Percentiles rank a stretch among this genome's conserved stretches.
Conservation (phyloP, 2,797 vertebrate species). For the Threskiornis aethiopicus region DNA sequence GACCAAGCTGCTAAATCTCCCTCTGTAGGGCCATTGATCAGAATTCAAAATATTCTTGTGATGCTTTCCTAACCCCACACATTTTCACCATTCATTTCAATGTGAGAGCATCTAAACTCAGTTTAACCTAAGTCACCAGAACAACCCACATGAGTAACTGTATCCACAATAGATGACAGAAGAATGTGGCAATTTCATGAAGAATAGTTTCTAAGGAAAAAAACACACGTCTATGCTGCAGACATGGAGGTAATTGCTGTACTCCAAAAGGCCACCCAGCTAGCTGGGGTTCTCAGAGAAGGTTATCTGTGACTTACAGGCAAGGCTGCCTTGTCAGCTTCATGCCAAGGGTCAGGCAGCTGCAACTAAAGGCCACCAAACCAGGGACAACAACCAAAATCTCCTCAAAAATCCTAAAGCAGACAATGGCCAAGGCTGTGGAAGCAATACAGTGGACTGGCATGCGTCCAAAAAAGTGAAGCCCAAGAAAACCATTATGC, state of each 20-base stretch:
- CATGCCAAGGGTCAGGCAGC: background rate
- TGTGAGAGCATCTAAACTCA: background rate
- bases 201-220: background rate
- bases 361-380: background rate
- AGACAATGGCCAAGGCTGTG: background rate
- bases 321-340: background rate
- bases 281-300: background rate
- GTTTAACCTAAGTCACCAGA: background rate
- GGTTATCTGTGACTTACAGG: background rate
- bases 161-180: background rate
- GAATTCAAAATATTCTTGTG: background rate
- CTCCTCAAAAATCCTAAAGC: background rate
- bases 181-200: background rate
- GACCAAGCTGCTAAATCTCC: background rate
- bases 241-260: background rate
- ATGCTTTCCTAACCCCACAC: background rate
- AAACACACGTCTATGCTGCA: background rate
- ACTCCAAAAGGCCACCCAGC: background rate
- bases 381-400: background rate
- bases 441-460: background rate
- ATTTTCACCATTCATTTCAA: background rate
- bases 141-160: background rate
- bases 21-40: background rate
- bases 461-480: background rate
- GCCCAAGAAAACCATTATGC: background rate